These are phyloP conservation scores for Liparis tanakae DNA, from an alignment of 2,797 vertebrate species.

Conservation along the genomic window DNA sequence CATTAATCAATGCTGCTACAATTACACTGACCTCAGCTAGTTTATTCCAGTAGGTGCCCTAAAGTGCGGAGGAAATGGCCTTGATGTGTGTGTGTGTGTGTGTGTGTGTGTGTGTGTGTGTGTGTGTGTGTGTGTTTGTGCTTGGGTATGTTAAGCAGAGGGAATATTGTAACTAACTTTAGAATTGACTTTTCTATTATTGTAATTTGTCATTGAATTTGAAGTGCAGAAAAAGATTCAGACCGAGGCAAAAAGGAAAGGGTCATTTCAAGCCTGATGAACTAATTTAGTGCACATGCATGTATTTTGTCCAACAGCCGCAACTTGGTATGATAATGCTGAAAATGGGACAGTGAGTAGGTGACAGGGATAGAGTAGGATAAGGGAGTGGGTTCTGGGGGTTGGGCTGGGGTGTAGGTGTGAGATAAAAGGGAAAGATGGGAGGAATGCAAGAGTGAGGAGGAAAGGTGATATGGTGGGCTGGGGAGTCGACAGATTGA, in stretches of 20 bases:
- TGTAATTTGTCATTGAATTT: not conserved
- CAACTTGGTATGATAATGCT: conserved; percentile 28
- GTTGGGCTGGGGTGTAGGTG: conserved; percentile 40
- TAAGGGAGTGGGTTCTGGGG: conserved; percentile 11
- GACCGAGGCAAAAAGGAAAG: not conserved
- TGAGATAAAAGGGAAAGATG: conserved; percentile 76
- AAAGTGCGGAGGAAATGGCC: conserved; percentile 59
- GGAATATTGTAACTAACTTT: conserved; percentile 10
- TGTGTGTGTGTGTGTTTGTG: not conserved
- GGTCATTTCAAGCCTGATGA: not conserved
- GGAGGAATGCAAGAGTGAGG: conserved; percentile 69
- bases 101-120: not conserved
- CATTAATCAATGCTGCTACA: conserved; percentile 78
- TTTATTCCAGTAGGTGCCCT: conserved; percentile 56
- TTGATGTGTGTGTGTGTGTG: conserved; percentile 21
- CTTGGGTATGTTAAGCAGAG: not conserved
- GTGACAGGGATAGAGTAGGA: conserved; percentile 61
- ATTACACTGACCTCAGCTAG: conserved; percentile 79
- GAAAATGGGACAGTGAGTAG: conserved; percentile 52
- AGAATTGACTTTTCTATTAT: conserved; percentile 1
- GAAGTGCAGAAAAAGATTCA: not conserved
- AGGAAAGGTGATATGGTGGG: conserved; percentile 73
- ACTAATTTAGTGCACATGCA: not conserved
- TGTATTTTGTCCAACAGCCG: conserved; percentile 26
- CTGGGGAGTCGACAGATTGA: conserved; percentile 78